Evolutionary conservation across 2,113 vertebrate genomes (phyloP).

Genomic region (Hyperopisus bebe): DNA sequence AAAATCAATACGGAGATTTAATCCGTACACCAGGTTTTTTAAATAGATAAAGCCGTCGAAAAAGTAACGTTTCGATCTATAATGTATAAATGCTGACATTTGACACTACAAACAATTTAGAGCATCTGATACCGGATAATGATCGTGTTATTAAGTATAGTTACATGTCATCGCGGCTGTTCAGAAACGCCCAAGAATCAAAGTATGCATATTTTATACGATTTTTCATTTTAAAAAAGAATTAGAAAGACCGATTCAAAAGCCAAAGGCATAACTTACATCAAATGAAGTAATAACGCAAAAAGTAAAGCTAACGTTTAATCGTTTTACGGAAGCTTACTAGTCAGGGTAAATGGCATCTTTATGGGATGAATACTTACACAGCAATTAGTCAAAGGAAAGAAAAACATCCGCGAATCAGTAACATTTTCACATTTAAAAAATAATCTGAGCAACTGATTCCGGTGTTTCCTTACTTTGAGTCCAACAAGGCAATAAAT

Average conservation of each 20-base stretch:
- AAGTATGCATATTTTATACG: neutral
- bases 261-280: neutral
- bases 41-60: neutral
- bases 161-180: neutral
- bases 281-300: neutral
- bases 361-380: neutral
- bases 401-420: neutral
- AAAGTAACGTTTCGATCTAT: neutral
- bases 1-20: neutral
- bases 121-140: neutral
- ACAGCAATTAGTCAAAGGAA: neutral
- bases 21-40: neutral
- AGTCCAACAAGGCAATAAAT: neutral
- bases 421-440: neutral
- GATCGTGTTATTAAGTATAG: neutral
- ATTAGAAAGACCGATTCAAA: too few species aligned
- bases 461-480: neutral
- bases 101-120: neutral
- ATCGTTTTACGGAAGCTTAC: neutral
- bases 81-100: neutral
- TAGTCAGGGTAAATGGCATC: neutral
- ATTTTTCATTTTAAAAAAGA: neutral
- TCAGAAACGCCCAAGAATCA: constrained; percentile 3
- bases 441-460: neutral
- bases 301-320: neutral